Percentiles rank a stretch among this genome's conserved stretches.
Evolutionary conservation across 2,797 vertebrate genomes (phyloP).

Genomic region (Adrianichthys oophorus): DNA sequence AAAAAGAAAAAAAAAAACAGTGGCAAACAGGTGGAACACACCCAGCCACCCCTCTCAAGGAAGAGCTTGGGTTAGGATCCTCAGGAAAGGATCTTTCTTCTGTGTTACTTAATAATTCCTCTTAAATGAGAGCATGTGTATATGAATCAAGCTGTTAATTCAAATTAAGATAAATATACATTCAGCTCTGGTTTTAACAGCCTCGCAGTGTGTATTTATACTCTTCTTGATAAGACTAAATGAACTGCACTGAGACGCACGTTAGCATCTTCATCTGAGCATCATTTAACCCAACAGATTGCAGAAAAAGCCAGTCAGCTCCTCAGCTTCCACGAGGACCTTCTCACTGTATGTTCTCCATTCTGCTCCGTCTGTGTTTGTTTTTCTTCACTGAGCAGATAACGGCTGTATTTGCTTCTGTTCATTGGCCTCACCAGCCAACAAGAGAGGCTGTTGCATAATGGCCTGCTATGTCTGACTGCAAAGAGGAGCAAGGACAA

Average conservation of each 20-base stretch:
- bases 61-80: not conserved
- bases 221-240: constrained; percentile 11
- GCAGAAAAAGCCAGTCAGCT: constrained; percentile 38
- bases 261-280: constrained; percentile 21
- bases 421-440: constrained; percentile 29
- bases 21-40: too few species aligned
- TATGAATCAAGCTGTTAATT: not conserved
- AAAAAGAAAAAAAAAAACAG: too few species aligned
- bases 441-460: constrained; percentile 58
- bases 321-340: not conserved
- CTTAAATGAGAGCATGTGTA: not conserved
- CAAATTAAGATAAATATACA: not conserved
- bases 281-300: constrained; percentile 48
- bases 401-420: constrained; percentile 36
- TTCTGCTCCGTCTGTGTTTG: constrained; percentile 47
- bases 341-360: constrained; percentile 34
- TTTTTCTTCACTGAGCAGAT: constrained; percentile 39
- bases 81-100: not conserved
- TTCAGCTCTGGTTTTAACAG: constrained; percentile 3
- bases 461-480: constrained; percentile 51
- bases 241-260: constrained; percentile 4
- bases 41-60: not conserved
- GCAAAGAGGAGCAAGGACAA: constrained; percentile 26
- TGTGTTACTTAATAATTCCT: not conserved
- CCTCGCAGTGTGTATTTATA: constrained; percentile 2